A percentile compares a stretch with the other conserved stretches of the same genome.
Evolutionary conservation across 2,888 invertebrate genomes (phyloP).

Genomic region (Drosophila paramelanica): DNA sequence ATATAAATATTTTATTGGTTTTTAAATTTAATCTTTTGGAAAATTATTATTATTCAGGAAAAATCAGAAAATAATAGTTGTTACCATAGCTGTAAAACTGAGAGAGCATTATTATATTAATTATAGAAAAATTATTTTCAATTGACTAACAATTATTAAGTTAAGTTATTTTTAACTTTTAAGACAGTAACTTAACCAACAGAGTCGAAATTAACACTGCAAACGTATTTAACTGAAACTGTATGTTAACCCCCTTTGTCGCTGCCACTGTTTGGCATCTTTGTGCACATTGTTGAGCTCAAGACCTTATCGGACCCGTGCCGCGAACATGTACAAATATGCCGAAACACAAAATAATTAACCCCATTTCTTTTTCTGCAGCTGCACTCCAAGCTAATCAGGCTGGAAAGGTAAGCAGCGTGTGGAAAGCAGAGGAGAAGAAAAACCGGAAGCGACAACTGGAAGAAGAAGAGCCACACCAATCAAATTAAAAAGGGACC

Average conservation of each 20-base stretch:
- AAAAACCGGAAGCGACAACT: conserved; percentile 58
- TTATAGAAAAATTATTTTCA: too few relatives aligned
- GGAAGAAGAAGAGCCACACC: conserved; percentile 50
- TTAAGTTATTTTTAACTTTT: background rate
- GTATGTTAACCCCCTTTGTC: background rate
- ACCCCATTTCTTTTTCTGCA: conserved; percentile 35
- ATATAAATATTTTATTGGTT: background rate
- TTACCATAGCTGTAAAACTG: too few relatives aligned
- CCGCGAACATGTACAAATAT: conserved; percentile 60
- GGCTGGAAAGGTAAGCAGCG: conserved; percentile 54
- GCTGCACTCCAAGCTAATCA: conserved; percentile 53
- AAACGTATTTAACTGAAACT: background rate
- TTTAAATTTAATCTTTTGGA: too few relatives aligned
- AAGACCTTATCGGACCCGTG: conserved; percentile 21
- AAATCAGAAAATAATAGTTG: too few relatives aligned
- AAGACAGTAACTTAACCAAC: too few relatives aligned
- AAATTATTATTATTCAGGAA: too few relatives aligned
- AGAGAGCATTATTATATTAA: too few relatives aligned
- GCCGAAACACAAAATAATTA: conserved; percentile 69
- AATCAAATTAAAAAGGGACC: conserved; percentile 73
- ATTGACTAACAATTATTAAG: too few relatives aligned
- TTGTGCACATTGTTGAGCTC: background rate
- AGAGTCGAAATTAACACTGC: too few relatives aligned
- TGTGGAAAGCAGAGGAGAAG: conserved; percentile 12
- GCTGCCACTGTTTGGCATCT: conserved; percentile 22